Evolutionary conservation across 35 echinoderm and acorn worm species (phyloP).

Genomic region (Patiria miniata): DNA sequence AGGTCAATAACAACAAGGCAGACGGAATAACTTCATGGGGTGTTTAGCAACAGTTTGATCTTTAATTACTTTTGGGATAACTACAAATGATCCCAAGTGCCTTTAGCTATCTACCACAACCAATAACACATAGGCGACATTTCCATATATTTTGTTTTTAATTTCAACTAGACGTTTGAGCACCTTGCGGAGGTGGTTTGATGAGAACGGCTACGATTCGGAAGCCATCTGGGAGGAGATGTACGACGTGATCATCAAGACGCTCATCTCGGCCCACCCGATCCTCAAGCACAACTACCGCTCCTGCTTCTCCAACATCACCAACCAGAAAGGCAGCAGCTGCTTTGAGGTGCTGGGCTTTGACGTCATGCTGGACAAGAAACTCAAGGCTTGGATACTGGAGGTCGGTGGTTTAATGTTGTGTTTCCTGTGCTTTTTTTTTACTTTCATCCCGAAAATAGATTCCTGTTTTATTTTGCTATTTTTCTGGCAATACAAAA

Average conservation of each 20-base stretch:
- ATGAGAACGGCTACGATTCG: slow-evolving; percentile 85
- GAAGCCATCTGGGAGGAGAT: slow-evolving; percentile 93
- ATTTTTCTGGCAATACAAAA: too few species aligned
- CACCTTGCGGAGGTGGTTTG: slow-evolving; percentile 86
- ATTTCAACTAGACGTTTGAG: slow-evolving; percentile 63
- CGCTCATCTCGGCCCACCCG: slow-evolving; percentile 94
- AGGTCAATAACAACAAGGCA: too few species aligned
- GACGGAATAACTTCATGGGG: too few species aligned
- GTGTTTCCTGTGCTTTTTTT: too few species aligned
- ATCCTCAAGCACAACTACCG: slow-evolving; percentile 99
- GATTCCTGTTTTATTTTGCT: too few species aligned
- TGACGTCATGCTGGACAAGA: slow-evolving; percentile 95
- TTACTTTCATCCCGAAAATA: too few species aligned
- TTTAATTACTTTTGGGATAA: too few species aligned
- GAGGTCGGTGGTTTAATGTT: slow-evolving; percentile 63
- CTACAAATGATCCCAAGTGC: too few species aligned
- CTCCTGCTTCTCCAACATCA: slow-evolving; percentile 83
- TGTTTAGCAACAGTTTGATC: too few species aligned
- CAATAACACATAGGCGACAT: too few species aligned
- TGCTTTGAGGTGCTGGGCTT: slow-evolving; percentile 99
- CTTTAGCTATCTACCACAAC: too few species aligned
- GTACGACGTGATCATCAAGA: slow-evolving; percentile 97
- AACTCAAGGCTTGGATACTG: slow-evolving; percentile 91
- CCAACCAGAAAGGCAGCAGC: slow-evolving; percentile 88
- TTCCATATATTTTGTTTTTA: neutral